Base-by-base conservation (phyloP, 2,113 vertebrate genomes). In the Crotalus helleri region DNA sequence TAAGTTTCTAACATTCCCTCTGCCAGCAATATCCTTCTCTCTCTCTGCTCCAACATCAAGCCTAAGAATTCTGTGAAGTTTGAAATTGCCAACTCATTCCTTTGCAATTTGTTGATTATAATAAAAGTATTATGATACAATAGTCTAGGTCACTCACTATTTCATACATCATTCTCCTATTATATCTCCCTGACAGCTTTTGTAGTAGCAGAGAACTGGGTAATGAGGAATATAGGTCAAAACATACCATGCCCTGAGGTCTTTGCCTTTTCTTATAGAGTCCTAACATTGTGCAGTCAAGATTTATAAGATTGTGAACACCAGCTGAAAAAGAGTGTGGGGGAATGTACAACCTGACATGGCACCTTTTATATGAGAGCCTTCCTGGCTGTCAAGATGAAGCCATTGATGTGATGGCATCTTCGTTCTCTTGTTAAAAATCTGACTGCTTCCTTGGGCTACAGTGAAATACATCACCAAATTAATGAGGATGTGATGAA, bases 401-500 rank as follows among this genome's bases (percentile, higher is more conserved):
- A 96, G 95, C 96, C 88, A 6, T 57, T 0, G 5, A 85, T 4
- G 0, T 89, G 93, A 92, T 11, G 92, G 90, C 1, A 89, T 85
- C 93, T 85, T 88, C 8, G 1, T 58, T 93, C 89, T 93, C 94
- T 96, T 93, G 94, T 96, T 94, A 96, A 95, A 94, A 96, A 94
- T 64, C 95, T 91, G 96, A 93, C 85, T 89, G 87, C 91, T 89
- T 96, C 97, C 96, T 89, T 46, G 95, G 97, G 96, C 95, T 90
- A 96, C n/a, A 93, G 0, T 9, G 93, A 91, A 46, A 96, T 95
- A 94, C 96, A 53, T 13, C 95, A 94, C 91, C 94, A 49, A 95
- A 91, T 94, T 96, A 96, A 96, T 64, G 96, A 96, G 96, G 96
- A 96, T 1, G 94, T 92, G 96, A 55, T 94, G 93, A 96, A 93